Base-by-base conservation (phyloP, 2,888 invertebrate species). In the Chloroclystis v-ata region DNA sequence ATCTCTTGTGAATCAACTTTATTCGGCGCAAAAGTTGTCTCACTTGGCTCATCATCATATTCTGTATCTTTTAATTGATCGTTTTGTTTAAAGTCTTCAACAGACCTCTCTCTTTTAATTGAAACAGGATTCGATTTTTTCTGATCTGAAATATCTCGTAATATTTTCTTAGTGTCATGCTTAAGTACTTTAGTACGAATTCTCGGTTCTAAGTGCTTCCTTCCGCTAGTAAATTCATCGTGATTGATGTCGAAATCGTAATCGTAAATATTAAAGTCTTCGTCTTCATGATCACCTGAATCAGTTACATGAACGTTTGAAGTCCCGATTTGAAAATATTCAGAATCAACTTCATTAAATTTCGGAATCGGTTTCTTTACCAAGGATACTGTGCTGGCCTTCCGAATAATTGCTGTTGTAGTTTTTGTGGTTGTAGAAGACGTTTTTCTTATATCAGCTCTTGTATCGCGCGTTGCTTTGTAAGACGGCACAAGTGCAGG, bases 161-260 rank as follows among this genome's bases (percentile, higher is more conserved):
- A 52, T 30, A 51, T 54, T 59, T 70, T 65, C 6, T 56, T 49
- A 37, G 55, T 52, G 1, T 51, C 43, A 32, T 10, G 24, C 14
- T 10, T 45, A 4, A 9, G 10, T 5, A n/a, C 26, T 25, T 49
- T 53, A 0, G 7, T 25, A 7, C 11, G 51, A 11, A 37, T 45
- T 47, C 78, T 71, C 0, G 83, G 82, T 45, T 78, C 76, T 28
- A 78, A 53, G 6, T 72, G 81, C 48, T 83, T 83, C 1, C 76
- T 72, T 56, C 78, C 67, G 1, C 78, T 69, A 1, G 60, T 49
- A 14, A 70, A 85, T 52, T 84, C 85, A 42, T 86, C 85, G 42
- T 85, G 84, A 46, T 79, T 76, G 1, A 80, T 61, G 52, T 84
- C 85, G 37, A 86, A 85, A 26, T 86, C 84, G 37, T 84, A 85